Conservation (phyloP, 2,888 invertebrate species). For the Eueremaeus valkanovi region DNA sequence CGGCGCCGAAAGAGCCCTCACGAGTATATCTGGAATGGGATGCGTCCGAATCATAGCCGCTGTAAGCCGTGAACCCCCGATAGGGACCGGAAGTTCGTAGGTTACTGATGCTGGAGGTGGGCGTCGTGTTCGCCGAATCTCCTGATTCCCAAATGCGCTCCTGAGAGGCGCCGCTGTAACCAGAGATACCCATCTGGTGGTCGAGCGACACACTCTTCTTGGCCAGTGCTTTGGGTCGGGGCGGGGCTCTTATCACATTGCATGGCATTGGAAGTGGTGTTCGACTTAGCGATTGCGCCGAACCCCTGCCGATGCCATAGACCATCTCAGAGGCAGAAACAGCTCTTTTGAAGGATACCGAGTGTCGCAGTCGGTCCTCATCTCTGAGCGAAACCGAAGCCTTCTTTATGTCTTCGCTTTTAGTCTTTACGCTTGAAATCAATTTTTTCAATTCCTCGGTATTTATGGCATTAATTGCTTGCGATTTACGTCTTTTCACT, state of each 20-base stretch:
- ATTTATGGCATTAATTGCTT: background rate
- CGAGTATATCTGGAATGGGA: constrained; percentile 41
- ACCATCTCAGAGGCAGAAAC: constrained; percentile 44
- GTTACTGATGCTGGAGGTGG: constrained; percentile 44
- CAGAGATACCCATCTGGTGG: constrained; percentile 59
- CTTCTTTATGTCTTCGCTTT: constrained; percentile 28
- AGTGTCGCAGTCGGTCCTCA: background rate
- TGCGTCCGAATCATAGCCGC: constrained; percentile 46
- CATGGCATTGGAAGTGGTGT: constrained; percentile 35
- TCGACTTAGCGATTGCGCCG: constrained; percentile 27
- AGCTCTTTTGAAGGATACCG: constrained; percentile 34
- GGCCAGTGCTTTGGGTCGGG: constrained; percentile 55
- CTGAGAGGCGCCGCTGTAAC: constrained; percentile 48
- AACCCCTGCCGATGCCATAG: background rate
- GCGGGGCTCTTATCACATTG: constrained; percentile 46
- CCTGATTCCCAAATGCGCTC: constrained; percentile 77
- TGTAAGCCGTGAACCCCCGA: constrained; percentile 34
- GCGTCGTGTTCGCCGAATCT: constrained; percentile 50
- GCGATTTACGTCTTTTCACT: background rate
- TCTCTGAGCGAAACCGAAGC: background rate
- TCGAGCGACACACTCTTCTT: constrained; percentile 69
- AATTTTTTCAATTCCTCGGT: constrained; percentile 28
- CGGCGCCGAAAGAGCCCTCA: constrained; percentile 39
- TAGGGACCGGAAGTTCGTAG: constrained; percentile 39
- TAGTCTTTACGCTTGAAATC: constrained; percentile 18